Evolutionary conservation across 2,113 vertebrate genomes (phyloP), one percentile per base, ranked within the genome.

Genomic region (Hemibagrus wyckioides): DNA sequence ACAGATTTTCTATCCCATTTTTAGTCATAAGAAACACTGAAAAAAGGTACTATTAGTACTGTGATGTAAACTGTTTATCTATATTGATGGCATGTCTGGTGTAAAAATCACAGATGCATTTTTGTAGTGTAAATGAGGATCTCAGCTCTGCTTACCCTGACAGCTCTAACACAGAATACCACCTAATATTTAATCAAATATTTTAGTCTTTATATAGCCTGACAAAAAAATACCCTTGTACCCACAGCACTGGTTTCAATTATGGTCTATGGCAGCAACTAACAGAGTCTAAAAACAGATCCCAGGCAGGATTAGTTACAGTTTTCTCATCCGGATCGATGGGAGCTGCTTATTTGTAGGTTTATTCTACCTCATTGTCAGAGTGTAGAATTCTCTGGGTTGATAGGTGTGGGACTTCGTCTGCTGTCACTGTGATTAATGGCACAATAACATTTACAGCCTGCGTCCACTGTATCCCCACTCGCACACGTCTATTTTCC

Each of bases 371-470:
- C 89, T 88, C 88, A 90, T 93, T 92, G 91, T 92, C 92, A 92
- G 86, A 50, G 71, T 80, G 85, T 88, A 90, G 89, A 83, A 86
- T 92, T 91, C 91, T 89, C 83, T 6, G 17, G 82, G 89, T 88
- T 92, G 94, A 94, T 87, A 89, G 89, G 84, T 89, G 88, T 69
- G 17, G 82, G 84, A 85, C 79, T 88, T 39, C 17, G 76, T 69
- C 59, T 67, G 88, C 92, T 92, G 93, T 92, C 93, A 85, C 86
- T 77, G 86, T 95, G 93, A 95, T 95, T 92, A 93, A 94, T 94
- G 91, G 86, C 84, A 92, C 92, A 94, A 94, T 94, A 94, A 92
- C 89, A 86, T 91, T 92, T 93, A 92, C 82, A 90, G 91, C 92
- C 90, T 85, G 83, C 79, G 84, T 90, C 88, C 87, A 90, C 85